Conservation (phyloP, 2,888 invertebrate species). For the Hermaeophaga mercurialis region DNA sequence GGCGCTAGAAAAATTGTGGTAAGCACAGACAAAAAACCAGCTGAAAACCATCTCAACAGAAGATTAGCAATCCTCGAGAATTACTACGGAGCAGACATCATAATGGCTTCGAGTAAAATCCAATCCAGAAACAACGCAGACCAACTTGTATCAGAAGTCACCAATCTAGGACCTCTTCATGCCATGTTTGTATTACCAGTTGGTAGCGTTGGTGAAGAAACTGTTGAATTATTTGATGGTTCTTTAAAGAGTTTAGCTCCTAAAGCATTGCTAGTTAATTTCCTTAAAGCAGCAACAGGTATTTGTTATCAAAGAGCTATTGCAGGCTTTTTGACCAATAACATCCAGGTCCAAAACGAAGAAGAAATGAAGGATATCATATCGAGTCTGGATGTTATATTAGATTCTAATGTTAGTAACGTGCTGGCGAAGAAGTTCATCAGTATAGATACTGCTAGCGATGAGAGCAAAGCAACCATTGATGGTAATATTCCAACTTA, state of each 20-base stretch:
- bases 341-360: constrained; percentile 49
- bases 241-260: constrained; percentile 51
- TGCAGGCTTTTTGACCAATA: constrained; percentile 50
- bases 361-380: constrained; percentile 48
- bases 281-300: constrained; percentile 48
- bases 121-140: constrained; percentile 47
- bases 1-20: constrained; percentile 82
- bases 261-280: constrained; percentile 53
- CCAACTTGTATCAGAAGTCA: constrained; percentile 47
- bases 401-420: constrained; percentile 46
- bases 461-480: constrained; percentile 49
- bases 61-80: constrained; percentile 49
- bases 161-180: constrained; percentile 49
- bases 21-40: constrained; percentile 79
- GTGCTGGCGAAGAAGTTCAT: constrained; percentile 50
- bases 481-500: constrained; percentile 49
- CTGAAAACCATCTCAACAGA: constrained; percentile 65
- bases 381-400: constrained; percentile 49
- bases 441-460: constrained; percentile 46
- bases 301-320: constrained; percentile 48
- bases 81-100: constrained; percentile 50
- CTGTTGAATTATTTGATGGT: constrained; percentile 51
- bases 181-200: constrained; percentile 50
- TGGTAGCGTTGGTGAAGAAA: constrained; percentile 48
- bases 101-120: constrained; percentile 46